These are phyloP conservation scores for Rhynchomys soricoides DNA, from an alignment of 2,113 vertebrate genomes.

Conservation along the genomic window DNA sequence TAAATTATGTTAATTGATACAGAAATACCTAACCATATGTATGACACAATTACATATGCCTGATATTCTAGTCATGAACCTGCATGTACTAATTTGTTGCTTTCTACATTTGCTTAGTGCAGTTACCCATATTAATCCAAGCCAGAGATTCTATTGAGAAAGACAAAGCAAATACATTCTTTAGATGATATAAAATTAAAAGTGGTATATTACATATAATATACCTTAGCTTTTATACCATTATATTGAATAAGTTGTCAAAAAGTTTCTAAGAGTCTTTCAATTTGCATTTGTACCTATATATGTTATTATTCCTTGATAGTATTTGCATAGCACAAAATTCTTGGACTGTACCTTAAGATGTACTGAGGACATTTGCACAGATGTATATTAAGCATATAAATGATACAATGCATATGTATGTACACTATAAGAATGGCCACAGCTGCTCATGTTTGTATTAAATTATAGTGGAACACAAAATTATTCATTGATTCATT, in stretches of 20 bases:
- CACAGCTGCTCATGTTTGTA: not conserved
- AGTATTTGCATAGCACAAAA: not conserved
- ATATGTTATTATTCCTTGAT: not conserved
- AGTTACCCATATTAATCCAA: too few relatives aligned
- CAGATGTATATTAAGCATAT: not conserved
- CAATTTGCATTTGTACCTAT: not conserved
- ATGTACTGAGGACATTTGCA: not conserved
- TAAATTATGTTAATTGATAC: too few relatives aligned
- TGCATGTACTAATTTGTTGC: too few relatives aligned
- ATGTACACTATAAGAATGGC: not conserved
- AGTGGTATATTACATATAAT: not conserved
- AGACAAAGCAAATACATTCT: not conserved
- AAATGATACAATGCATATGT: not conserved
- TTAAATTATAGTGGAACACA: not conserved
- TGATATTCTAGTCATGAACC: not conserved
- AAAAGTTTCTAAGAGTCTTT: constrained; percentile 3
- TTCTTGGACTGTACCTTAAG: not conserved
- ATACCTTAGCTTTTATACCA: not conserved
- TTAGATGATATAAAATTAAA: not conserved
- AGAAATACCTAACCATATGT: not conserved
- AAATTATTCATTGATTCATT: not conserved
- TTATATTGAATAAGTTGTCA: constrained; percentile 6
- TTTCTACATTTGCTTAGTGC: too few relatives aligned
- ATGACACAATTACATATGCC: not conserved
- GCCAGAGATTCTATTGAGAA: not conserved